Evolutionary conservation across 64 coral and sea anemone species (phyloP).

Genomic region (Montipora capricornis): DNA sequence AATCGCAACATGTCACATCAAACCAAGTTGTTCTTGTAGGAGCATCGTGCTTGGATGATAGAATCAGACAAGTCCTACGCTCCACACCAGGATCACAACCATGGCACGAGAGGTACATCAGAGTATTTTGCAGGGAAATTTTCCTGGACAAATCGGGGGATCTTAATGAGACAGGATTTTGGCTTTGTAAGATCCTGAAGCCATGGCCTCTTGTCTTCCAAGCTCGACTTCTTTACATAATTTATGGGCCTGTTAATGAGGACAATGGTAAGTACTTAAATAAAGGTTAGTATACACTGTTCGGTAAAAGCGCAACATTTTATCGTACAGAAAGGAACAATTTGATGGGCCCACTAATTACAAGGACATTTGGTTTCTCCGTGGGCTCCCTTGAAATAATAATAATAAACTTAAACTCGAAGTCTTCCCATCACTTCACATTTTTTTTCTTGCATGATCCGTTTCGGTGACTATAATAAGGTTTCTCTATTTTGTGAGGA

Average conservation of each 20-base stretch:
- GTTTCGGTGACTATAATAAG: no score
- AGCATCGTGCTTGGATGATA: slow-evolving; percentile 91
- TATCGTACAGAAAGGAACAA: no score
- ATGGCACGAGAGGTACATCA: slow-evolving; percentile 96
- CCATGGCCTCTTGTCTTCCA: slow-evolving; percentile 97
- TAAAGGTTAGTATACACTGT: not conserved
- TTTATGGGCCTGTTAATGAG: slow-evolving; percentile 87
- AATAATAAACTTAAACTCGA: no score
- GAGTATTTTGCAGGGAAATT: slow-evolving; percentile 96
- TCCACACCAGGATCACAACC: slow-evolving; percentile 85
- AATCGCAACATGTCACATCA: no score
- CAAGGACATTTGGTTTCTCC: no score
- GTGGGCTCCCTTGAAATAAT: no score
- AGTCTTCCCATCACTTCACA: no score
- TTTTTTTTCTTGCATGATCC: no score
- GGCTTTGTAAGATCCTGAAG: slow-evolving; percentile 92
- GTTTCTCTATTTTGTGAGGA: no score
- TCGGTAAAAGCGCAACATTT: no score
- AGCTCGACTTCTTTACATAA: slow-evolving; percentile 88
- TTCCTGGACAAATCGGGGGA: slow-evolving; percentile 94
- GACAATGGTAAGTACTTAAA: slow-evolving; percentile 61
- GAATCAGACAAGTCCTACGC: slow-evolving; percentile 80
- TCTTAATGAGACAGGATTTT: slow-evolving; percentile 83
- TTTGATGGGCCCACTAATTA: no score
- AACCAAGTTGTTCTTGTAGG: slow-evolving; percentile 23